Percentiles rank a stretch among this genome's conserved stretches.
Conservation (phyloP, 2,888 invertebrate genomes). For the Cancer borealis region DNA sequence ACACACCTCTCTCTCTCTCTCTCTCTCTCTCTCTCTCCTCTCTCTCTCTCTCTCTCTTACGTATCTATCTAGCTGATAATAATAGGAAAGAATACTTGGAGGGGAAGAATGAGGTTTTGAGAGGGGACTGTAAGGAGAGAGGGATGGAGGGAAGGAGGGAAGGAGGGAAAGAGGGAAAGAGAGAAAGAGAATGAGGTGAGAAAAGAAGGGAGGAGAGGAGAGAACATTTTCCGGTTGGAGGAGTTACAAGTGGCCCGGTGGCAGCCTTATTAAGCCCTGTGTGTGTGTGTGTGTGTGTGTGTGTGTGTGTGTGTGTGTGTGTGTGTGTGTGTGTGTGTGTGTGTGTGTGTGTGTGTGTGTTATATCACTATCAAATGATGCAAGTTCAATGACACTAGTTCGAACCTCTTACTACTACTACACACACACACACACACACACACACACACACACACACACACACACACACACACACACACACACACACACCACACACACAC, state of each 20-base stretch:
- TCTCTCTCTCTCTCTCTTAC: not conserved
- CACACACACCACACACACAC: no score
- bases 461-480: no score
- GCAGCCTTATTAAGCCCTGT: not conserved
- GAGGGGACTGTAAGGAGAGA: not conserved
- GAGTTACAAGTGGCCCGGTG: not conserved
- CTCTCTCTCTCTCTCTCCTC: constrained; percentile 20
- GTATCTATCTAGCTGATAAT: not conserved
- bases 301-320: no score
- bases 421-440: no score
- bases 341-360: no score
- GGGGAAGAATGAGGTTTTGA: not conserved
- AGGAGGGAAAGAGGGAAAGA: no score
- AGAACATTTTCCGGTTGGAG: not conserved
- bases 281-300: not conserved
- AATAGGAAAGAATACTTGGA: not conserved
- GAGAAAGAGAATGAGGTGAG: not conserved
- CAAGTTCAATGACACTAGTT: no score
- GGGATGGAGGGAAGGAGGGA: not conserved
- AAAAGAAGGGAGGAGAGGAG: not conserved
- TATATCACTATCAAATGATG: no score
- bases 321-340: no score
- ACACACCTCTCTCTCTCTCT: not conserved
- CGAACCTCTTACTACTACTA: no score
- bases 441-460: no score